Evolutionary conservation across 2,113 vertebrate species (phyloP), one percentile per base, ranked within the genome.

Genomic region (Cardinalis cardinalis): DNA sequence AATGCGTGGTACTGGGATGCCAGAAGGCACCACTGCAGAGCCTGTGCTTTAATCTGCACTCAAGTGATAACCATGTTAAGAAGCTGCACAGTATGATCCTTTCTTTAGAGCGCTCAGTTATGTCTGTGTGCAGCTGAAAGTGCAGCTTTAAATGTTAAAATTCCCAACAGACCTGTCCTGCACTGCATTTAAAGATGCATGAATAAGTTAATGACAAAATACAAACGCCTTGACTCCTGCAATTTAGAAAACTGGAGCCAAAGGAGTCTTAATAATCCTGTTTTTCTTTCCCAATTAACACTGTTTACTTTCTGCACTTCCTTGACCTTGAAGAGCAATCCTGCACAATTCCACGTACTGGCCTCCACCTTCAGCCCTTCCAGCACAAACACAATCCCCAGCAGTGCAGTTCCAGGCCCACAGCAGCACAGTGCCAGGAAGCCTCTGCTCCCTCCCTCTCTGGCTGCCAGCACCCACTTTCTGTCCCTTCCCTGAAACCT

Each of bases 121-220:
- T 5, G 41, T 15, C 56, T 19, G 21, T 32, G 28, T 43, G 24
- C 34, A 28, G n/a, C 3, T 58, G 41, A 65, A 86, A 81, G 70
- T 9, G 13, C 53, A 84, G 55, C 66, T 84, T 89, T n/a, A 55
- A 51, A 65, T 34, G 51, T 36, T 76, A 87, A 58, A 78, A 79
- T 44, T 92, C 77, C 64, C 88, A 76, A 48, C 72, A 74, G 56
- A 79, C 79, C 75, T n/a, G 40, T 44, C 83, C 72, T 86, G 79
- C 1, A 7, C 44, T 52, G 64, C 60, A 75, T 76, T 68, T 85
- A 38, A 82, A 79, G 84, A 48, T 14, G 71, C 55, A 51, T 43
- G 85, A 91, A 38, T 79, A 80, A 89, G 72, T 60, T 95, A 91
- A 94, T 84, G 77, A 86, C 87, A 88, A 92, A 95, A 96, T 12